These are phyloP conservation scores for Sicus ferrugineus DNA, from an alignment of 2,888 invertebrate genomes.

Conservation along the genomic window DNA sequence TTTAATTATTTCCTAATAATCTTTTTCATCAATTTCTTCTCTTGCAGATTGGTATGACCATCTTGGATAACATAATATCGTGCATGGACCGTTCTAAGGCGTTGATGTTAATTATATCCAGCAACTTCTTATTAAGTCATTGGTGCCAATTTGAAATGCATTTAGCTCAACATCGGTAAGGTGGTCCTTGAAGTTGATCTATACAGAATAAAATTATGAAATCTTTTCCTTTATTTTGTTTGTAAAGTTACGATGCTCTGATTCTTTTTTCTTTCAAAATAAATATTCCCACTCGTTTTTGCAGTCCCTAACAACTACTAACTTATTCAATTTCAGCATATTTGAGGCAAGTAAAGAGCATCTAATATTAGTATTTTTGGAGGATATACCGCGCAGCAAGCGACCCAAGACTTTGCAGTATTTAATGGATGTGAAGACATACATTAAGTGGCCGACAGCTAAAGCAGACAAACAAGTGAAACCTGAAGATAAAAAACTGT, in stretches of 20 bases:
- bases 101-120: slow-evolving; percentile 72
- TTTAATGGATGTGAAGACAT: slow-evolving; percentile 74
- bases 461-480: slow-evolving; percentile 44
- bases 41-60: slow-evolving; percentile 70
- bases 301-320: slow-evolving; percentile 16
- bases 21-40: not conserved
- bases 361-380: slow-evolving; percentile 71
- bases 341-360: slow-evolving; percentile 71
- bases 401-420: slow-evolving; percentile 73
- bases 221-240: not conserved
- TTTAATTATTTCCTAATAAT: not conserved
- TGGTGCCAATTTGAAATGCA: slow-evolving; percentile 81
- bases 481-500: slow-evolving; percentile 58
- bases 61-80: slow-evolving; percentile 75
- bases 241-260: too few species aligned
- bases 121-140: slow-evolving; percentile 71
- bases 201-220: not conserved
- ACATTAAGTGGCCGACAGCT: slow-evolving; percentile 71
- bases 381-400: slow-evolving; percentile 70
- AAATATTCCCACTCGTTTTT: too few species aligned
- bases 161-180: slow-evolving; percentile 72
- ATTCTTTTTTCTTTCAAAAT: too few species aligned
- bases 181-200: not conserved
- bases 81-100: slow-evolving; percentile 74
- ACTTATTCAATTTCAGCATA: slow-evolving; percentile 61